A percentile compares a stretch with the other conserved stretches of the same genome.
Conservation (phyloP, 1,140 invertebrate genomes). For the Solenopsis fugax region DNA sequence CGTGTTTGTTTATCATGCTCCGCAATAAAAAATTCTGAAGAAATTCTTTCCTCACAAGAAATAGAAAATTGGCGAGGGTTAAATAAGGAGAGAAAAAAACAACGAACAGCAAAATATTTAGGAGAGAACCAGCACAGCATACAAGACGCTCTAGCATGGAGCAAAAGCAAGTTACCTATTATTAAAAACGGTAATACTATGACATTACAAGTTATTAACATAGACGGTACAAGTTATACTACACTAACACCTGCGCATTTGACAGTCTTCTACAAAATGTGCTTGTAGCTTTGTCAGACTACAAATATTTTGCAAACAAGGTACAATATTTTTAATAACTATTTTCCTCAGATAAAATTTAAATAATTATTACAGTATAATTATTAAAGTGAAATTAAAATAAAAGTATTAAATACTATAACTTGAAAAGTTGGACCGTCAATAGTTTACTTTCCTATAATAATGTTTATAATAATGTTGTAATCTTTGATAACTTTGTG, state of each 20-base stretch:
- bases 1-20: constrained; percentile 1
- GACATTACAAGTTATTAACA: neutral
- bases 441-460: neutral
- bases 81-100: neutral
- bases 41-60: neutral
- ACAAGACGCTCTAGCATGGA: neutral
- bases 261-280: neutral
- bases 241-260: neutral
- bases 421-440: neutral
- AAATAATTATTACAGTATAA: neutral
- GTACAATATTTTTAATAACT: neutral
- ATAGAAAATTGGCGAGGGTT: neutral
- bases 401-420: neutral
- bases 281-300: neutral
- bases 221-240: neutral
- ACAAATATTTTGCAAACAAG: neutral
- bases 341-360: neutral
- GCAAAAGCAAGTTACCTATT: neutral
- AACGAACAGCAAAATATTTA: neutral
- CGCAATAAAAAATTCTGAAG: neutral
- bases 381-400: too few species aligned
- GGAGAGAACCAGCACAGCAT: neutral
- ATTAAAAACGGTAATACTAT: neutral
- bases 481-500: neutral
- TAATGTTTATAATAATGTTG: neutral